phyloP scores from a whole-genome alignment of 2,888 invertebrate genomes.

The Patella ulyssiponensis region DNA sequence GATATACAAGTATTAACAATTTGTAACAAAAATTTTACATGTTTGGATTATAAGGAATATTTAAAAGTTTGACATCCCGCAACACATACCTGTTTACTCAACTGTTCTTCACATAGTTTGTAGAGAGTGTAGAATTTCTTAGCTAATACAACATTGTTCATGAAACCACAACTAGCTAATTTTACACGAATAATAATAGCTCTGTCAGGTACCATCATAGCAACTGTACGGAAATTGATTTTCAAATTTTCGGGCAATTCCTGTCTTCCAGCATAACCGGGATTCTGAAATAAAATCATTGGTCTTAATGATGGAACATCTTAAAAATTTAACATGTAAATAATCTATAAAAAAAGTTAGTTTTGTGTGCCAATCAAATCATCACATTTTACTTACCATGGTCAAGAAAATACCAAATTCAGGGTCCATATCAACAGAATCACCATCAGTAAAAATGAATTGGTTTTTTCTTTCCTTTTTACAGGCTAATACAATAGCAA shows the following conservation, averaged over 20 bases:
- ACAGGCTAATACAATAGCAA: slow-evolving; percentile 89
- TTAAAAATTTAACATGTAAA: background rate
- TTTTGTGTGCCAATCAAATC: background rate
- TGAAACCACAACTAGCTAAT: slow-evolving; percentile 94
- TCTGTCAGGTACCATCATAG: slow-evolving; percentile 99
- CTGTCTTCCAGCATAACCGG: slow-evolving; percentile 96
- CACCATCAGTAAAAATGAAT: slow-evolving; percentile 95
- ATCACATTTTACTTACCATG: slow-evolving; percentile 79
- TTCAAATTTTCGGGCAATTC: slow-evolving; percentile 97
- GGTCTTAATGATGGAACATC: background rate
- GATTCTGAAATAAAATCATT: slow-evolving; percentile 80
- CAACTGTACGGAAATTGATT: slow-evolving; percentile 96
- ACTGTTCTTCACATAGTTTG: slow-evolving; percentile 96
- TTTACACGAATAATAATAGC: slow-evolving; percentile 98
- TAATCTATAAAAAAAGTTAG: background rate
- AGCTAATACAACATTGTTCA: slow-evolving; percentile 94
- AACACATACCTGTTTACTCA: slow-evolving; percentile 87
- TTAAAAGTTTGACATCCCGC: too few species aligned
- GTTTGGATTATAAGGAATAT: too few species aligned
- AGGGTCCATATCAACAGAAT: slow-evolving; percentile 91
- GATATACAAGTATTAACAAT: background rate
- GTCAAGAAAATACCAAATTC: slow-evolving; percentile 98
- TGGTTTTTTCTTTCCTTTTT: slow-evolving; percentile 93
- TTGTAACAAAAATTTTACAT: background rate
- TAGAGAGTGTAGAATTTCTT: slow-evolving; percentile 97